Evolutionary conservation across 1,140 invertebrate genomes (phyloP), one percentile per base, ranked within the genome.

Genomic region (Eulimnadia texana): DNA sequence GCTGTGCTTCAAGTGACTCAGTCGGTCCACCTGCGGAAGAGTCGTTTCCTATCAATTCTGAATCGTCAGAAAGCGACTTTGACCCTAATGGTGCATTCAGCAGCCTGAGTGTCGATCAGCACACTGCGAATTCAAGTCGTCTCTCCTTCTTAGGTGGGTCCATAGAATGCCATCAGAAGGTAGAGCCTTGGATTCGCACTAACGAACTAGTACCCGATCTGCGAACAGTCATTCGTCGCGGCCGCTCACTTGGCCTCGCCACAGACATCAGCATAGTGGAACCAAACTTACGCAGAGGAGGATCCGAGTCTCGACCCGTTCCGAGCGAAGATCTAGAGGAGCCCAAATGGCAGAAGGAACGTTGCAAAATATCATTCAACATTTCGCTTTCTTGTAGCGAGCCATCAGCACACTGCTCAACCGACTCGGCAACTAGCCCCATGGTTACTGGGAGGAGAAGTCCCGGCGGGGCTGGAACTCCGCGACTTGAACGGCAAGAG

Each of bases 301-400:
- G 61, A 11, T 62, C 53, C 3, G 49, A 57, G 20, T 57, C 20
- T n/a, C 24, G 33, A n/a, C 55, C 55, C 20, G 55, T 33, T 6
- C 33, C 33, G 33, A 42, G 16, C 33, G 6, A 42, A 42, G 33
- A 42, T 9, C 16, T 42, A 16, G 33, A 42, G 16, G 55, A 57
- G 16, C 33, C 33, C 33, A 42, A 42, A 42, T 42, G 33, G 33
- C 22, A 55, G 23, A 22, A 55, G n/a, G 55, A 57, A 2, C 55
- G 28, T 2, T 79, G 78, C 59, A 72, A 76, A 65, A 85, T 88
- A 50, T 78, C 81, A 0, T 83, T 90, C 1, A 86, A 85, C 0
- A 72, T 88, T 1, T 82, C 80, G 20, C 80, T 79, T 0, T 77
- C 74, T 9, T 72, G 73, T 29, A 63, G 76, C 27, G 63, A 66